Percentiles rank a stretch among this genome's conserved stretches.
Conservation (phyloP, 2,113 vertebrate species). For the Dipodomys stephensi region DNA sequence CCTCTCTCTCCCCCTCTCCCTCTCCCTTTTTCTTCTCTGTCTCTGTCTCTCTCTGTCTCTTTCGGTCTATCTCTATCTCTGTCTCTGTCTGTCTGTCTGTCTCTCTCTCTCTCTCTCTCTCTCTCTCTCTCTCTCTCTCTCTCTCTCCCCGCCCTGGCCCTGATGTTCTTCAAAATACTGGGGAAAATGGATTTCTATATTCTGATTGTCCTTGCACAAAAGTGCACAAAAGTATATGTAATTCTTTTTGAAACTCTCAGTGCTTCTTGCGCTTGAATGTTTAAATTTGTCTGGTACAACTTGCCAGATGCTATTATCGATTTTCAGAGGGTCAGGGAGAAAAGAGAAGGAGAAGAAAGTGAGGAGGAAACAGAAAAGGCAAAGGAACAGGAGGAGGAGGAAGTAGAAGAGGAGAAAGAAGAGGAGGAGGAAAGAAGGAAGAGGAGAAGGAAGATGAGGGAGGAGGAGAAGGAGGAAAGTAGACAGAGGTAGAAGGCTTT, state of each 20-base stretch:
- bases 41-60: no score
- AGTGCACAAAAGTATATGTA: neutral
- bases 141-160: neutral
- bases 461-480: no score
- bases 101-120: no score
- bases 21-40: no score
- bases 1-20: no score
- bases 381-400: no score
- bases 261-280: neutral
- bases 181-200: neutral
- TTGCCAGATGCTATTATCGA: neutral
- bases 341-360: neutral
- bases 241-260: neutral
- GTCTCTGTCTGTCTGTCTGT: no score
- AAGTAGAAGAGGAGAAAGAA: no score
- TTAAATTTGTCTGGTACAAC: neutral
- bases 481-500: accelerated
- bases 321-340: neutral
- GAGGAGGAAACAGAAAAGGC: no score
- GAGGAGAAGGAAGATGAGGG: neutral
- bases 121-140: no score
- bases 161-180: neutral
- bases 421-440: no score
- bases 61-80: no score
- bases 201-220: neutral